Conservation (phyloP, 2,797 vertebrate species). For the Tenualosa thibaudeaui region DNA sequence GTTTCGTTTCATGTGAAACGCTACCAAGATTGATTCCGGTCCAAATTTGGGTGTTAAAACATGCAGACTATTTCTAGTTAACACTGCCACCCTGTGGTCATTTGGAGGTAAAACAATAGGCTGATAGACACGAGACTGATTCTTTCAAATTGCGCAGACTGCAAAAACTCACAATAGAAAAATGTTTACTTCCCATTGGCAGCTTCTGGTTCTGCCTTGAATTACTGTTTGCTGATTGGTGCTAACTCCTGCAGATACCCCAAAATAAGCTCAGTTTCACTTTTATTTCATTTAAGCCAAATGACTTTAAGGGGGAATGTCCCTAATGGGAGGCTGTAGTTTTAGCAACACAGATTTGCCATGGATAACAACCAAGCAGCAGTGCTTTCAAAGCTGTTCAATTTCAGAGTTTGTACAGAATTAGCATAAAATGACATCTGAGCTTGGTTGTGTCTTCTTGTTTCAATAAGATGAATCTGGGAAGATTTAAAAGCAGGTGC, state of each 20-base stretch:
- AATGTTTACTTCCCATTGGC: too few species aligned
- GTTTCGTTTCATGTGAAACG: constrained; percentile 69
- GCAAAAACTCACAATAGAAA: too few species aligned
- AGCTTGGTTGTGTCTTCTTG: background rate
- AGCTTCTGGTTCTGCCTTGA: too few species aligned
- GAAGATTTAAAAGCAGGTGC: constrained; percentile 7
- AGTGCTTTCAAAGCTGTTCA: too few species aligned
- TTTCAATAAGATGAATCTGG: background rate
- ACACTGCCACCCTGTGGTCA: constrained; percentile 59
- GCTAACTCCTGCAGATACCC: too few species aligned
- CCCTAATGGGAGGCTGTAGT: background rate
- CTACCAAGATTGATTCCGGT: constrained; percentile 57
- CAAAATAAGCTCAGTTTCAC: background rate
- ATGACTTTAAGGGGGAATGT: background rate
- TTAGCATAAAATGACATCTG: background rate
- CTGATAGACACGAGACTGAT: background rate
- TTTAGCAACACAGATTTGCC: background rate
- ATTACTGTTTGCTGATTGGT: too few species aligned
- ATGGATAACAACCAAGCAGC: background rate
- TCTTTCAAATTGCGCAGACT: too few species aligned
- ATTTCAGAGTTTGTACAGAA: background rate
- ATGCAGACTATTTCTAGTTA: background rate
- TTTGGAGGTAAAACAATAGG: background rate
- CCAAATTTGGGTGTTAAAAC: constrained; percentile 38
- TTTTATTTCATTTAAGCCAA: background rate